Evolutionary conservation across 2,888 invertebrate species (phyloP), one percentile per base, ranked within the genome.

Genomic region (Harpalus rufipes): DNA sequence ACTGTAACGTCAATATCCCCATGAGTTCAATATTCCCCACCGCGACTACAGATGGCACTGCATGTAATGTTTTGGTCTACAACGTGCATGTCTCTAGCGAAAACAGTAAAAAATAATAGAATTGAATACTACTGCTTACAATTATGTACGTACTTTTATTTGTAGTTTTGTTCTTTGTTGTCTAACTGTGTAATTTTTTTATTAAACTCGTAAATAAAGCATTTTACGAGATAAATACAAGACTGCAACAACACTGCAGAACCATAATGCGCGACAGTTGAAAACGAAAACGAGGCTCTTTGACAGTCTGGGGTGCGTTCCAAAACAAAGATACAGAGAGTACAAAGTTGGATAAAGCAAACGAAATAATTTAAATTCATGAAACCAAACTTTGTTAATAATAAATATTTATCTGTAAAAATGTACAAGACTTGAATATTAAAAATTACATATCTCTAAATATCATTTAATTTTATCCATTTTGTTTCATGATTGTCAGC

Each of bases 1-100:
- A 92, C 88, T 92, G 92, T 85, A 93, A 86, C 12, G 91, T 91
- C 56, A 92, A 87, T 88, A 92, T 90, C 86, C 89, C 89, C 90
- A 90, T 90, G 12, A 44, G 44, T 78, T 32, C 14, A 56, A 51
- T 14, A 1, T 39, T 63, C 68, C 65, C 32, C n/a, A 14, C 10
- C 18, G 44, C 14, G 21, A 14, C 10, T 21, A 25, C 25, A 82
- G 63, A 44, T 51, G 65, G 81, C 51, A 7, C 51, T 16, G 51
- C 39, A 44, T 16, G 41, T 41, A 74, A 51, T 74, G 56, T 51
- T 32, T 32, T 32, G 32, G 5, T 32, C 51, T 74, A 51, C 25
- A 21, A 10, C 51, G n/a, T 51, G 51, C 44, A 51, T 7, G 44
- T 51, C 21, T 51, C 74, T 74, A 16, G 39, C 18, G 8, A 74